phyloP scores from a whole-genome alignment of 2,888 invertebrate genomes.

The Oscheius sp. region DNA sequence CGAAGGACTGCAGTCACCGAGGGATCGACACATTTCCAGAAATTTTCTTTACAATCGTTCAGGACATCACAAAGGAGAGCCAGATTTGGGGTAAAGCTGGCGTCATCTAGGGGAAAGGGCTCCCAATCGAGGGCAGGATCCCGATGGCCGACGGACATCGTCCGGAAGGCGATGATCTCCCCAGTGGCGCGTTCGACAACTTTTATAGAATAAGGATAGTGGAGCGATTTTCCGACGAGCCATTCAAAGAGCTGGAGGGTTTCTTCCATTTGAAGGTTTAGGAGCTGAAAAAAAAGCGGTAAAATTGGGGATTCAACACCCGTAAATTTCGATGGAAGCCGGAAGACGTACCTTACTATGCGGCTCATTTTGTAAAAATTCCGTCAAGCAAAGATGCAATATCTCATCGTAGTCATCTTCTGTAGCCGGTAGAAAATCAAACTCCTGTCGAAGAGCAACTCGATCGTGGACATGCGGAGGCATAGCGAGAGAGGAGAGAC shows the following conservation, averaged over 20 bases:
- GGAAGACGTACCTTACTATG: slow-evolving; percentile 17
- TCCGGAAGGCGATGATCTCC: slow-evolving; percentile 1
- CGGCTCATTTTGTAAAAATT: slow-evolving; percentile 12
- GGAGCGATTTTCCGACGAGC: slow-evolving; percentile 19
- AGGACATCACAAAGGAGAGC: slow-evolving; percentile 3
- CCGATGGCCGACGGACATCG: slow-evolving; percentile 23
- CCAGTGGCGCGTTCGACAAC: slow-evolving; percentile 15
- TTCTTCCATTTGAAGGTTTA: background rate
- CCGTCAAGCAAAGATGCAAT: slow-evolving; percentile 20
- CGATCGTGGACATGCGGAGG: too few relatives aligned
- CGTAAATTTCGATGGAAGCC: background rate
- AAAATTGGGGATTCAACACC: background rate
- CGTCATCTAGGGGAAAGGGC: slow-evolving; percentile 8
- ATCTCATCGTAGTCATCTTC: slow-evolving; percentile 8
- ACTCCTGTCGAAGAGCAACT: background rate
- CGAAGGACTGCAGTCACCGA: slow-evolving; percentile 1
- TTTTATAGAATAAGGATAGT: slow-evolving; percentile 18
- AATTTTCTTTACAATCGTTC: background rate
- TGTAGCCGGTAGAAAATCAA: slow-evolving; percentile 21
- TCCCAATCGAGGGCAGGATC: slow-evolving; percentile 6
- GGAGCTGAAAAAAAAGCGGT: background rate
- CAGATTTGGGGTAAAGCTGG: background rate
- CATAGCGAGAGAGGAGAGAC: too few relatives aligned
- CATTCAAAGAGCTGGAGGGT: slow-evolving; percentile 20
- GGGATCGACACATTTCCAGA: slow-evolving; percentile 21